Conservation (phyloP, 1,140 invertebrate species). For the Polypedilum vanderplanki region DNA sequence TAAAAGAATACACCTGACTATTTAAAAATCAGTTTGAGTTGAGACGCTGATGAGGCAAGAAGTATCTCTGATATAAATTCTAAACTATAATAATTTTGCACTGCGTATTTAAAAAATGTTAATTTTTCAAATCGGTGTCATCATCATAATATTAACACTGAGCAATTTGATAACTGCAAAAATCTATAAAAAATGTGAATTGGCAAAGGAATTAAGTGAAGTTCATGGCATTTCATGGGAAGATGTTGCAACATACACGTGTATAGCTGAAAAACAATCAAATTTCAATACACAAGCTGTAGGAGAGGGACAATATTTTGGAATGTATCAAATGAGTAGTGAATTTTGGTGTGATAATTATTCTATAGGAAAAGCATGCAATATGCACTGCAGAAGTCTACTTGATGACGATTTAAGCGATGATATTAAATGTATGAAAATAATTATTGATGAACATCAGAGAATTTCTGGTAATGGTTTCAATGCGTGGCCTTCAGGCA, state of each 20-base stretch:
- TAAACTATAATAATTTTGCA: not conserved
- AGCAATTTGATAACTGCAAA: no score
- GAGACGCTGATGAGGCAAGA: not conserved
- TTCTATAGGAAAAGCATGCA: conserved; percentile 43
- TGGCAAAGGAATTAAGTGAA: conserved; percentile 53
- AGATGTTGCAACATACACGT: conserved; percentile 59
- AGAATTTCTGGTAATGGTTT: not conserved
- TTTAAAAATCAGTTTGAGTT: conserved; percentile 9
- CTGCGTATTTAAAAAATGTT: conserved; percentile 22
- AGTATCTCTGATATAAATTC: not conserved
- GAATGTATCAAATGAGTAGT: conserved; percentile 59
- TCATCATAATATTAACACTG: conserved; percentile 31
- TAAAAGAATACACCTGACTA: not conserved
- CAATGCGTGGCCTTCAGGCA: not conserved
- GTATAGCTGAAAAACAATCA: conserved; percentile 59
- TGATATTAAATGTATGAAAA: not conserved
- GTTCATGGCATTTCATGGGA: conserved; percentile 46
- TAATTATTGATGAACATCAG: not conserved
- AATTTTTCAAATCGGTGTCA: not conserved
- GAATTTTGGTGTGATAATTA: conserved; percentile 54
- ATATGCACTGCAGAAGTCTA: not conserved
- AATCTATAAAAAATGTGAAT: conserved; percentile 59
- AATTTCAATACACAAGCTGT: conserved; percentile 54
- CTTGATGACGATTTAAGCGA: conserved; percentile 14
- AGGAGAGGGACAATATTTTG: conserved; percentile 56